Conservation (phyloP, 2,113 vertebrate genomes). For the Pardalotus punctatus region DNA sequence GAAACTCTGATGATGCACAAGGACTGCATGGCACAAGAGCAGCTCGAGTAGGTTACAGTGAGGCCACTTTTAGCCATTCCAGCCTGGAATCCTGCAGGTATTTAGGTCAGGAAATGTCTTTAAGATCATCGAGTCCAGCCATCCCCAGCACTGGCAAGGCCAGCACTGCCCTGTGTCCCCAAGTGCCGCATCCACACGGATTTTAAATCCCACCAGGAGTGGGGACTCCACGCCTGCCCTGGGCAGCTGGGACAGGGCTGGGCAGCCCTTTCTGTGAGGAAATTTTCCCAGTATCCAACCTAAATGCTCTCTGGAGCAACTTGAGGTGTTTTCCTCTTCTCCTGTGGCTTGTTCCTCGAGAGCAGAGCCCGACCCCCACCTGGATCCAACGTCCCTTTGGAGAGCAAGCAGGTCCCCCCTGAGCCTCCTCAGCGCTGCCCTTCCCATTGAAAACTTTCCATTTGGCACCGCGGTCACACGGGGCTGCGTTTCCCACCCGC, state of each 20-base stretch:
- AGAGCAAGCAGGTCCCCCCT: rapidly evolving
- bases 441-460: rapidly evolving
- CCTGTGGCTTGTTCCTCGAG: rapidly evolving
- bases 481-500: background rate
- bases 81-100: background rate
- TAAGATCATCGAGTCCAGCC: background rate
- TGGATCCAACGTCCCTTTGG: rapidly evolving
- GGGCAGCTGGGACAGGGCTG: background rate
- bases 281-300: background rate
- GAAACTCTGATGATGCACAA: background rate
- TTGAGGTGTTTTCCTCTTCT: background rate
- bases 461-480: rapidly evolving
- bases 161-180: background rate
- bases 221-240: background rate
- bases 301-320: background rate
- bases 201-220: background rate
- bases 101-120: background rate
- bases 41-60: background rate
- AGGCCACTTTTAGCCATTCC: background rate
- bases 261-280: background rate
- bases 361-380: rapidly evolving
- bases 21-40: rapidly evolving
- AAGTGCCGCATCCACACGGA: rapidly evolving
- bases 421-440: rapidly evolving
- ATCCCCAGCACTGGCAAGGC: background rate